Evolutionary conservation across 1,140 invertebrate species (phyloP).

Genomic region (Eriocheir sinensis): DNA sequence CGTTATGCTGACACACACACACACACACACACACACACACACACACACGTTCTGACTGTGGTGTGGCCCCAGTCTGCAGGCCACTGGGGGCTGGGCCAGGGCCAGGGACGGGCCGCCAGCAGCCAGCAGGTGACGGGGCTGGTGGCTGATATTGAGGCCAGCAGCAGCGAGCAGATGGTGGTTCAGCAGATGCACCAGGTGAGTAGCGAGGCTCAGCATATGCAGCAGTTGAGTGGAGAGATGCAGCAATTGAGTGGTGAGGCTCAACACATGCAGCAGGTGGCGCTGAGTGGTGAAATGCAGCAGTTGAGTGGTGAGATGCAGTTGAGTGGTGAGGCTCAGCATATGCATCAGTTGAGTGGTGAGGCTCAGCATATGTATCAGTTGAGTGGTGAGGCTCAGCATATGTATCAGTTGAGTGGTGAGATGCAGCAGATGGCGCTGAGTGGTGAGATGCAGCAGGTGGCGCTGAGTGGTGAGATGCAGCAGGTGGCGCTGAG

Average conservation of each 20-base stretch:
- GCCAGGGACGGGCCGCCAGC: conserved; percentile 29
- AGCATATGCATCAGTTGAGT: conserved; percentile 23
- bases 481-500: neutral
- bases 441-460: neutral
- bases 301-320: too few relatives aligned
- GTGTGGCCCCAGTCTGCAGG: conserved; percentile 26
- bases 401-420: neutral
- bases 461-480: neutral
- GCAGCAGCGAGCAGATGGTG: neutral
- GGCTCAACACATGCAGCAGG: too few relatives aligned
- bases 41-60: neutral
- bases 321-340: neutral
- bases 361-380: neutral
- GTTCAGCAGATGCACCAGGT: conserved; percentile 8
- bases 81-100: conserved; percentile 59
- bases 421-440: neutral
- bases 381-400: neutral
- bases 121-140: conserved; percentile 55
- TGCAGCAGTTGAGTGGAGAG: neutral
- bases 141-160: neutral
- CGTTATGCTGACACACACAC: conserved; percentile 46
- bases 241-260: neutral
- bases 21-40: conserved; percentile 28
- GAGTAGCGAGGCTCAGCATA: neutral
- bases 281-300: neutral